Base-by-base conservation (phyloP, 1,140 invertebrate genomes). In the Glossosoma conforme region DNA sequence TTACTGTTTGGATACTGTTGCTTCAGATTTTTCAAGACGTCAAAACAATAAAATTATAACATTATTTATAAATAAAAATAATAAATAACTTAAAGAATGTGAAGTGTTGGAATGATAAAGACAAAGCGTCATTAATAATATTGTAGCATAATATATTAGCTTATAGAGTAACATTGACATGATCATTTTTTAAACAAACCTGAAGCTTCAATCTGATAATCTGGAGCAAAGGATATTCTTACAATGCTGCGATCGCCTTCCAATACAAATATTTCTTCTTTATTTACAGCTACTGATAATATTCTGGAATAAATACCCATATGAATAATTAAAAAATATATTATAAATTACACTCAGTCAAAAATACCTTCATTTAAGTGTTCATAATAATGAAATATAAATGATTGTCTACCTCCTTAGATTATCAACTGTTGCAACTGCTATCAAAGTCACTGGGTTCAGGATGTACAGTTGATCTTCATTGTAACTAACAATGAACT, bases 211-310 rank as follows among this genome's bases (percentile, higher is more conserved):
- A 46, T 5, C 46, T 49, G 64, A 40, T 63, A 65, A 48, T 72
- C 71, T 9, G 71, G 71, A 48, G 61, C 56, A 47, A 77, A 79
- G 44, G 81, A 75, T 17, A 87, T 76, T 18, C 85, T 68, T 50
- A 86, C 67, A 36, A 88, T 72, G 63, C 81, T 82, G 52, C 85
- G 71, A 30, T 79, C 67, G 1, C 83, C 81, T 65, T 86, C 80
- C 51, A 92, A 65, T 36, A 92, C 70, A 69, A 90, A 91, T 55
- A 92, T 84, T 77, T 92, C 89, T 57, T 87, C 83, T 61, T 80
- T 78, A 55, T 76, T 76, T 21, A 85, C 82, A 25, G 83, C 79
- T 6, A 90, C 77, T 44, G 73, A 73, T 44, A 78, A 59, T 22
- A 80, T 73, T 41, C 76, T 78, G 63, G 14, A 63, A 63, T 19